Evolutionary conservation across 1,140 invertebrate genomes (phyloP).

Genomic region (Drosophila sucinea): DNA sequence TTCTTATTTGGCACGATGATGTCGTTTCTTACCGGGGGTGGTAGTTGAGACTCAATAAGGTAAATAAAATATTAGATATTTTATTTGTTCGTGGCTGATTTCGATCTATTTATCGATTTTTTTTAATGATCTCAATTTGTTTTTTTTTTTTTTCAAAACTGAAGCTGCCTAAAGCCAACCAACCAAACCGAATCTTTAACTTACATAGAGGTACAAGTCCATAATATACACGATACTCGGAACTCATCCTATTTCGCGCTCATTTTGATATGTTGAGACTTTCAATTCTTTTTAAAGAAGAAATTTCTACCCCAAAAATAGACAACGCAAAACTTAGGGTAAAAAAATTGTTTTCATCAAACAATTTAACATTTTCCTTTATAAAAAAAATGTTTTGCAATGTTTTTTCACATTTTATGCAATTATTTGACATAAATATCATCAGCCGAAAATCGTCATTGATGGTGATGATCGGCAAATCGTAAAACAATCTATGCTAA

Average conservation of each 20-base stretch:
- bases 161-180: too few species aligned
- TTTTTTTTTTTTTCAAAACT: not conserved
- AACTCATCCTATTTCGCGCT: too few species aligned
- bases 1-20: constrained; percentile 1
- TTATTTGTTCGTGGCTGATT: not conserved
- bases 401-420: not conserved
- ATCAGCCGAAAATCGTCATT: constrained; percentile 36
- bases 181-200: too few species aligned
- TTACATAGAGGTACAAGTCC: too few species aligned
- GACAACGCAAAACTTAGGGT: too few species aligned
- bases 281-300: too few species aligned
- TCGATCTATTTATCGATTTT: not conserved
- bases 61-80: not conserved
- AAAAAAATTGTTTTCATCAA: too few species aligned
- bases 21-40: not conserved
- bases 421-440: constrained; percentile 35
- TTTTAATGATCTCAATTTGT: not conserved
- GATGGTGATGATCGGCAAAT: constrained; percentile 18
- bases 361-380: too few species aligned
- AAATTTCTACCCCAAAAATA: too few species aligned
- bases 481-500: constrained; percentile 67
- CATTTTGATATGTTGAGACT: too few species aligned
- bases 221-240: too few species aligned
- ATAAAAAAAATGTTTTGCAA: too few species aligned
- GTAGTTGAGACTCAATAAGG: not conserved